Evolutionary conservation across 1,140 invertebrate species (phyloP).

Genomic region (Hylyphantes graminicola): DNA sequence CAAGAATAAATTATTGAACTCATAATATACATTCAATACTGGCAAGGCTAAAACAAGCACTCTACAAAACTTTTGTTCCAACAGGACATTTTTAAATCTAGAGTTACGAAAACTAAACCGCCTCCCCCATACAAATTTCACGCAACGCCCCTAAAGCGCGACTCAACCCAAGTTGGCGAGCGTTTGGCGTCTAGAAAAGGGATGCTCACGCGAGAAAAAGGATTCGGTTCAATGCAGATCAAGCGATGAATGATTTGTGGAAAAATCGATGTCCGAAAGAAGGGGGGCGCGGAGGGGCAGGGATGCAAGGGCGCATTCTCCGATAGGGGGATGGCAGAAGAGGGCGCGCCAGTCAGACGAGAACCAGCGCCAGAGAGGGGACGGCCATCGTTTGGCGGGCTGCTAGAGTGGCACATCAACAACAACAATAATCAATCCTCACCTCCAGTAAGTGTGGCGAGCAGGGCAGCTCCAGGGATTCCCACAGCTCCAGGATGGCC

Average conservation of each 20-base stretch:
- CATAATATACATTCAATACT: too few relatives aligned
- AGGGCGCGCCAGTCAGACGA: conserved; percentile 6
- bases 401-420: not conserved
- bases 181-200: not conserved
- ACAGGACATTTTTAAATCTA: too few relatives aligned
- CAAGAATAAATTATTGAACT: too few relatives aligned
- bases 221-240: conserved; percentile 50
- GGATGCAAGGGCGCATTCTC: not conserved
- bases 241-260: conserved; percentile 53
- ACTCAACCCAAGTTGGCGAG: too few relatives aligned
- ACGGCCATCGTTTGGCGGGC: not conserved
- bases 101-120: too few relatives aligned
- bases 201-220: not conserved
- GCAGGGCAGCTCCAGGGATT: conserved; percentile 75
- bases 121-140: too few relatives aligned
- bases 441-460: conserved; percentile 49
- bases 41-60: too few relatives aligned
- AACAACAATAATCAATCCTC: not conserved
- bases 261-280: conserved; percentile 57
- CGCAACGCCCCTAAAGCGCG: too few relatives aligned
- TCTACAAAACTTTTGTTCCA: too few relatives aligned
- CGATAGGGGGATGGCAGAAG: not conserved
- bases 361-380: conserved; percentile 16
- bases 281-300: not conserved
- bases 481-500: conserved; percentile 78